phyloP scores from a whole-genome alignment of 2,797 vertebrate genomes.

The Lepilemur septentrionalis region DNA sequence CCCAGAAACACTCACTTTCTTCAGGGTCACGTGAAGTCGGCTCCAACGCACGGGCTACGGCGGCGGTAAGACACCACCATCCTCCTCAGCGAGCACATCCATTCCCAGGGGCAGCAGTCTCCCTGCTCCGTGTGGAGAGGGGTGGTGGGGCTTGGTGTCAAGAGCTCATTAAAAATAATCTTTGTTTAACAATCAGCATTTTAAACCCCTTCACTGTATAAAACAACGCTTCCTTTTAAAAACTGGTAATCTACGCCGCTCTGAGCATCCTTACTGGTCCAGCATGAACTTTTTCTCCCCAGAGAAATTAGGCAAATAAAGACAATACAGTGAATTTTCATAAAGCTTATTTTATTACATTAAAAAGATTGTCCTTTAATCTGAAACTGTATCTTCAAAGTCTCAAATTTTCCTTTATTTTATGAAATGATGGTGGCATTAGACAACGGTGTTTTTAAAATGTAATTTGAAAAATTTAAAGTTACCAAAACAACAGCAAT shows the following conservation, averaged over 20 bases:
- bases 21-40: not conserved
- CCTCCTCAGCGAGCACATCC: not conserved
- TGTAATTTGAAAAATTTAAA: not conserved
- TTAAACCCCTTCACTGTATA: conserved; percentile 43
- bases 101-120: not conserved
- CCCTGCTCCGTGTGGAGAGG: not conserved
- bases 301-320: not conserved
- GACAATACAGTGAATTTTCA: not conserved
- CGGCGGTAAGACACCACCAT: not conserved
- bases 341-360: not conserved
- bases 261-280: not conserved
- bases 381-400: not conserved
- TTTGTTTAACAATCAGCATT: conserved; percentile 55
- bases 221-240: conserved; percentile 24
- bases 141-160: not conserved
- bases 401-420: not conserved
- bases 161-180: not conserved
- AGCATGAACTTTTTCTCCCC: not conserved
- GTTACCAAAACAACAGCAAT: not conserved
- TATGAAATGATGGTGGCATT: not conserved
- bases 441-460: not conserved
- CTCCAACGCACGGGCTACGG: not conserved
- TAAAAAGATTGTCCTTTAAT: not conserved
- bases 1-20: not conserved
- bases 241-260: not conserved